Evolutionary conservation across 2,113 vertebrate genomes (phyloP), one percentile per base, ranked within the genome.

Genomic region (Prunella fulvescens): DNA sequence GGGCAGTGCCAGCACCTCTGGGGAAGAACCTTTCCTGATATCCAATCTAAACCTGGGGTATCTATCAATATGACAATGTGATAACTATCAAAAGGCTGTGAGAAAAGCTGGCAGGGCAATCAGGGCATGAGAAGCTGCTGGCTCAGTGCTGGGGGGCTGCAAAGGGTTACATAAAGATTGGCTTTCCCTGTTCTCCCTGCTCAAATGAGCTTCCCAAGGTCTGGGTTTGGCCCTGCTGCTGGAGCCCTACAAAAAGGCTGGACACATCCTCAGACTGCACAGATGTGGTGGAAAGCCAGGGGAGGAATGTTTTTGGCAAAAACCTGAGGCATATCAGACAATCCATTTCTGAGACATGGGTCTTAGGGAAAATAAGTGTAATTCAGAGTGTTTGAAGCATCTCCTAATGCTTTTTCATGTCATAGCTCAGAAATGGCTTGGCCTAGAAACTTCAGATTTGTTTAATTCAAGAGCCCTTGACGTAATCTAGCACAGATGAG

Each of bases 401-500:
- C 93, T 96, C 95, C 94, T 97, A 97, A 97, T 97, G 96, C 93
- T 96, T 96, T 96, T 95, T 90, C 93, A 73, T 96, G 94, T 96
- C 96, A 95, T 94, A 82, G 85, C 88, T 96, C 85, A 94, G 90
- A 96, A 96, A 95, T 96, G 96, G 93, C 94, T 97, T 97, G 96
- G 96, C 96, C 97, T 97, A 97, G 96, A 97, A 96, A 97, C 96
- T 97, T 97, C 97, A 97, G 95, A 96, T 96, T 97, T 97, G 93
- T 97, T 97, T 96, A 96, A 97, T 97, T 96, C 96, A 96, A 97
- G 95, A 96, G 95, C 57, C 61, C 94, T 94, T 97, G 96, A 96
- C 83, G 73, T 97, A 97, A 96, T 97, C 95, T 97, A 92, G 92
- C 90, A 94, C 80, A 96, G 95, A 95, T 88, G 96, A 95, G 92